Evolutionary conservation across 2,797 vertebrate species (phyloP).

Genomic region (Cuniculus paca): DNA sequence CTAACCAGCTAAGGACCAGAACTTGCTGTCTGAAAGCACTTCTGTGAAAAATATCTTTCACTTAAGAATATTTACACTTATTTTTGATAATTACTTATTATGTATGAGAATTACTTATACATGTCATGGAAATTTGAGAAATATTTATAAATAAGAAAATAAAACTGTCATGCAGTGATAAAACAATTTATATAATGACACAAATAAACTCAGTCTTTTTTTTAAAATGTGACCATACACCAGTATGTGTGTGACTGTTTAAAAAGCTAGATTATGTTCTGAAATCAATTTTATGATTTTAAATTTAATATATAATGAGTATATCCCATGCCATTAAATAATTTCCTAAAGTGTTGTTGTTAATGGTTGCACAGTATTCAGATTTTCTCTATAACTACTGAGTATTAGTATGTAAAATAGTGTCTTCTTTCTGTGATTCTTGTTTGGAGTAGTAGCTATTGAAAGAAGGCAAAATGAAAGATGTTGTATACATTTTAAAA

Average conservation of each 20-base stretch:
- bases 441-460: not conserved
- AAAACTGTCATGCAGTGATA: not conserved
- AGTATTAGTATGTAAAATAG: not conserved
- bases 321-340: conserved; percentile 9
- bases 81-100: not conserved
- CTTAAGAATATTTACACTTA: not conserved
- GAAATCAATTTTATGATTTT: conserved; percentile 34
- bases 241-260: not conserved
- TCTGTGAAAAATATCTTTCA: not conserved
- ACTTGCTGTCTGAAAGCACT: not conserved
- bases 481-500: conserved; percentile 1
- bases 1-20: not conserved
- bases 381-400: conserved; percentile 6
- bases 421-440: conserved; percentile 36
- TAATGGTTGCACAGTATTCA: not conserved
- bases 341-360: not conserved
- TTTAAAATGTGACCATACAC: not conserved
- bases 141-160: not conserved
- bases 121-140: conserved; percentile 3
- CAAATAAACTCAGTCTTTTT: not conserved
- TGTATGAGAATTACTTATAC: not conserved
- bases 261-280: not conserved
- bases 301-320: not conserved
- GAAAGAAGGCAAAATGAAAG: conserved; percentile 21
- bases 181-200: not conserved